Evolutionary conservation across 2,113 vertebrate species (phyloP).

Genomic region (Cryptomyrus ogoouensis): DNA sequence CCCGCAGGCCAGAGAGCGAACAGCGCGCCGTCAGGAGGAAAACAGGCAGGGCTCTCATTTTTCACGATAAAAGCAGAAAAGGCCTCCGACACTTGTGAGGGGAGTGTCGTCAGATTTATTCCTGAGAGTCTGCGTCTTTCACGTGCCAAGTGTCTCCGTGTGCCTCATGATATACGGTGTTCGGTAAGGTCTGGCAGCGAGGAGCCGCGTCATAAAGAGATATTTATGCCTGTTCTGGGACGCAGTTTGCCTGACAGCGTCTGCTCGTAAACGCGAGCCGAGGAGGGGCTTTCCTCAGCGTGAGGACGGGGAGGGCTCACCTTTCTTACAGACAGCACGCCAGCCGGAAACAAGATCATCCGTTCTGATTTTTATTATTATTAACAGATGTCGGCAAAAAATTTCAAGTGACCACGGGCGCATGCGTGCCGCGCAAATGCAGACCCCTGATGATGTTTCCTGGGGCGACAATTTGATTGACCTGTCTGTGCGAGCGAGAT

Average conservation of each 20-base stretch:
- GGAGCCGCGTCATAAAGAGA: conserved; percentile 27
- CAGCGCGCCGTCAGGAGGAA: conserved; percentile 27
- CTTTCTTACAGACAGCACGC: background rate
- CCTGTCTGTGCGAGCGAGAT: background rate
- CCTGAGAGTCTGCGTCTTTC: conserved; percentile 13
- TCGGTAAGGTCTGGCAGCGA: conserved; percentile 29
- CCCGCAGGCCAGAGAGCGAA: conserved; percentile 24
- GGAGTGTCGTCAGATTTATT: conserved; percentile 17
- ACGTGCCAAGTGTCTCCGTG: conserved; percentile 30
- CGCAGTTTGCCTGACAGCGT: conserved; percentile 1
- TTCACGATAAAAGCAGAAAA: conserved; percentile 22
- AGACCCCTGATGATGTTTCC: background rate
- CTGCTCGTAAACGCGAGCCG: conserved; percentile 11
- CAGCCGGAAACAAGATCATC: background rate
- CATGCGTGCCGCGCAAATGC: background rate
- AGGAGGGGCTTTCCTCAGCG: background rate
- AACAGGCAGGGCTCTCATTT: conserved; percentile 32
- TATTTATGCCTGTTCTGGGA: conserved; percentile 28
- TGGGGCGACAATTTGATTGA: background rate
- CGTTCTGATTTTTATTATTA: background rate
- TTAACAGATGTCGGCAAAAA: background rate
- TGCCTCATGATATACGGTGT: conserved; percentile 26
- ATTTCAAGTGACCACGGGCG: background rate
- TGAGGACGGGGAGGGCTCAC: background rate
- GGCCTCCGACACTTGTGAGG: background rate